phyloP scores from a whole-genome alignment of 2,888 invertebrate genomes.

The Eulithis testata region DNA sequence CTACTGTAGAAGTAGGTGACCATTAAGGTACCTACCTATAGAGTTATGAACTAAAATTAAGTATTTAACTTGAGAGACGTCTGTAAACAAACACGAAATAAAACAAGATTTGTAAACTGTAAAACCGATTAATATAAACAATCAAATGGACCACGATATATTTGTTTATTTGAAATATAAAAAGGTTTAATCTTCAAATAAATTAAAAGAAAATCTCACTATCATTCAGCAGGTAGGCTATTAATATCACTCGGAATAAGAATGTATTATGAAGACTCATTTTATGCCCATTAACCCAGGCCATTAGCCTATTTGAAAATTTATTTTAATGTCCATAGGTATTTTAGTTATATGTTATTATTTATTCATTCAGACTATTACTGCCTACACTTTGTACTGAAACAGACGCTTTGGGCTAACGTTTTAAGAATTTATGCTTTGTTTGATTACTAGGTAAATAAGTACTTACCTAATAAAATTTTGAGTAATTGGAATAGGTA shows the following conservation, averaged over 20 bases:
- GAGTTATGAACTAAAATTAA: no score
- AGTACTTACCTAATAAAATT: no score
- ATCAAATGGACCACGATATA: no score
- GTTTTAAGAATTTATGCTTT: not conserved
- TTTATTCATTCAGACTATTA: constrained; percentile 13
- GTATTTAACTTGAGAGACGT: no score
- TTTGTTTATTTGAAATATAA: no score
- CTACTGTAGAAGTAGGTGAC: no score
- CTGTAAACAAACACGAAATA: no score
- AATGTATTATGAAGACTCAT: constrained; percentile 24
- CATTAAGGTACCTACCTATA: no score
- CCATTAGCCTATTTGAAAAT: constrained; percentile 33
- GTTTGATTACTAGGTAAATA: not conserved
- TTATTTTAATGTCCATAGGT: constrained; percentile 20
- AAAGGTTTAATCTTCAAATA: no score
- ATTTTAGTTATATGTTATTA: constrained; percentile 18
- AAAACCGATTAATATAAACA: no score
- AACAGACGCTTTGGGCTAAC: not conserved
- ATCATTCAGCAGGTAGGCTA: constrained; percentile 11
- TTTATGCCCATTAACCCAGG: constrained; percentile 27
- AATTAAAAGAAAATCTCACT: not conserved
- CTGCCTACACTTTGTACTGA: constrained; percentile 14
- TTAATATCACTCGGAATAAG: constrained; percentile 14
- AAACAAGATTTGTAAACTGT: no score
- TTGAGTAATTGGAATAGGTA: no score